Evolutionary conservation across 1,140 invertebrate genomes (phyloP), one percentile per base, ranked within the genome.

Genomic region (Anastrepha obliqua): DNA sequence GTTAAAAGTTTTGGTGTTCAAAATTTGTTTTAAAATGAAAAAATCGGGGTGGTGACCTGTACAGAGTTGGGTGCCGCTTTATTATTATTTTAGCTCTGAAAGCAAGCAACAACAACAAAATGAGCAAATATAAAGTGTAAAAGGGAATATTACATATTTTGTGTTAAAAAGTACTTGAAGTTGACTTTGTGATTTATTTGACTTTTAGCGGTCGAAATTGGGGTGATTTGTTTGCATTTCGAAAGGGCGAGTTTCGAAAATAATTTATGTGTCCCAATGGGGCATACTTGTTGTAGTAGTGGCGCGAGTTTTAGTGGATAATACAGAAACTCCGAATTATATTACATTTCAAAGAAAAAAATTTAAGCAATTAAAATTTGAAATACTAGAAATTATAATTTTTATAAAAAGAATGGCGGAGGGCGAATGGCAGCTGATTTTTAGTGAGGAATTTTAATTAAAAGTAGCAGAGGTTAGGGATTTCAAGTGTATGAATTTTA

Each of bases 111-210:
- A 51, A n/a, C 6, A 20, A 58, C 20, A 81, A 81, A 67, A 0
- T 29, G 20, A 55, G 9, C n/a, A 81, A 29, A 81, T 29, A 81
- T 11, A 55, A 11, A 13, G 74, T 20, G 0, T 55, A n/a, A 81
- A 81, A 81, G 74, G 44, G 47, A 51, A 81, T 74, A 81, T 81
- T 81, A 81, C 17, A 55, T 55, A 20, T 81, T 8, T 6, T 11
- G 17, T 15, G 44, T 81, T 8, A 58, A 55, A 51, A 81, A 81
- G 51, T 42, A 55, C n/a, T 81, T 81, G 7, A 55, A 55, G 47
- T 81, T 81, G 74, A 55, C 74, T 81, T 81, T 51, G 17, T 81
- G n/a, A 55, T 81, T 81, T 81, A 81, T 51, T 81, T 51, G 74
- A 81, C 74, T 81, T 55, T 81, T 55, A 47, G 7, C 47, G 13